Percentiles rank a stretch among this genome's conserved stretches.
Evolutionary conservation across 2,888 invertebrate species (phyloP).

Genomic region (Junonia oenone): DNA sequence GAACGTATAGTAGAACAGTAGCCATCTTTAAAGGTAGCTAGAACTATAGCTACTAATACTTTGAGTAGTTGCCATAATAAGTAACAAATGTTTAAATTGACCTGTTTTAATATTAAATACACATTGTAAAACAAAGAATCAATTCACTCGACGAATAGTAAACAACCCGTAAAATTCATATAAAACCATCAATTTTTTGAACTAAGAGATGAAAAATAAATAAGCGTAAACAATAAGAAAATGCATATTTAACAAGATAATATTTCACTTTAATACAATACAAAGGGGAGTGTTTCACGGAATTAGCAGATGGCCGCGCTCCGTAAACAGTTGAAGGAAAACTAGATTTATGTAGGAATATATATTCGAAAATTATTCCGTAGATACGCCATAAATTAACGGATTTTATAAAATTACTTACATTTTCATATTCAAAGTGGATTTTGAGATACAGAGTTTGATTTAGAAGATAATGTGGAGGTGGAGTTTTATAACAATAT

Average conservation of each 20-base stretch:
- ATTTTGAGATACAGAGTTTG: too few relatives aligned
- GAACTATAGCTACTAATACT: too few relatives aligned
- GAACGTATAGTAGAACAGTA: too few relatives aligned
- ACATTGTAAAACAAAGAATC: too few relatives aligned
- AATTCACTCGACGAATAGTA: too few relatives aligned
- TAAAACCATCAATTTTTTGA: not conserved
- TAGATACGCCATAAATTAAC: constrained; percentile 11
- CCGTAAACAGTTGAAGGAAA: constrained; percentile 39
- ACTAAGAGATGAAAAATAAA: not conserved
- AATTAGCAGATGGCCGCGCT: constrained; percentile 57
- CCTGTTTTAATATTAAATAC: too few relatives aligned
- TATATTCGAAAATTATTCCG: constrained; percentile 35
- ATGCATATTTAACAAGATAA: constrained; percentile 6
- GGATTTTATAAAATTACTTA: not conserved
- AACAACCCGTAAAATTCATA: too few relatives aligned
- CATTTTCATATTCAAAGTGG: not conserved
- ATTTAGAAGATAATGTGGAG: too few relatives aligned
- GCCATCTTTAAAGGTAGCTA: too few relatives aligned
- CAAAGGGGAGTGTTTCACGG: constrained; percentile 42
- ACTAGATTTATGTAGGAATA: constrained; percentile 54
- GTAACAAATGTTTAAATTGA: too few relatives aligned
- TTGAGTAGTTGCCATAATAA: too few relatives aligned
- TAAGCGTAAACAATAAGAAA: not conserved
- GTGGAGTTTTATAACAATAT: too few relatives aligned
- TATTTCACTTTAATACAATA: constrained; percentile 35